Conservation (phyloP, 2,113 vertebrate species). For the Baryphthengus martii region DNA sequence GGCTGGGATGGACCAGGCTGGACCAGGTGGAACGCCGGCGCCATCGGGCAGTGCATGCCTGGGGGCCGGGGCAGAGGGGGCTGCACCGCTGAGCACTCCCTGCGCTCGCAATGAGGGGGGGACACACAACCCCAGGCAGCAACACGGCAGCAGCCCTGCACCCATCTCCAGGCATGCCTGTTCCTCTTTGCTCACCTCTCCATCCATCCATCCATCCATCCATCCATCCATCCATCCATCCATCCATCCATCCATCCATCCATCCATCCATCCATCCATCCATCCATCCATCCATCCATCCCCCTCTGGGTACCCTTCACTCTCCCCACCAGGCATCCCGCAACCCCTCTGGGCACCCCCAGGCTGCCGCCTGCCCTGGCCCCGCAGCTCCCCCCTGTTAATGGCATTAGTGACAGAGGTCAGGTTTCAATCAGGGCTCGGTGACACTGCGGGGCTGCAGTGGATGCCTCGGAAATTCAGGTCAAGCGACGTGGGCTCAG, state of each 20-base stretch:
- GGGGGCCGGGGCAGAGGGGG: no score
- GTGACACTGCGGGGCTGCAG: slow-evolving; percentile 54
- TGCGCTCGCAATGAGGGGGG: fast-evolving
- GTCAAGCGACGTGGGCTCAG: slow-evolving; percentile 51
- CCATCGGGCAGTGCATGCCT: not conserved
- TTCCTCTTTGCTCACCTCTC: not conserved
- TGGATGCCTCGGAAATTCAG: slow-evolving; percentile 63
- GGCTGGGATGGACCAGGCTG: not conserved
- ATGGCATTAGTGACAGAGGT: slow-evolving; percentile 71
- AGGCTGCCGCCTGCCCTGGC: not conserved
- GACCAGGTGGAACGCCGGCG: not conserved
- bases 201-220: not conserved
- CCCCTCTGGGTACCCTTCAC: not conserved
- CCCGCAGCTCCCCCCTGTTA: slow-evolving; percentile 61
- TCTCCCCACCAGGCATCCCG: not conserved
- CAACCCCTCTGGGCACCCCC: slow-evolving; percentile 8
- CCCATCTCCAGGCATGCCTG: fast-evolving
- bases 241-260: not conserved
- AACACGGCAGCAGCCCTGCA: not conserved
- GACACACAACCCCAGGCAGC: fast-evolving
- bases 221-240: not conserved
- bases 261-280: not conserved
- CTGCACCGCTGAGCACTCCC: not conserved
- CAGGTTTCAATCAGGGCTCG: slow-evolving; percentile 61
- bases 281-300: not conserved